A percentile compares a stretch with the other conserved stretches of the same genome.
Conservation (phyloP, 2,797 vertebrate species). For the Halcyon smyrnensis region DNA sequence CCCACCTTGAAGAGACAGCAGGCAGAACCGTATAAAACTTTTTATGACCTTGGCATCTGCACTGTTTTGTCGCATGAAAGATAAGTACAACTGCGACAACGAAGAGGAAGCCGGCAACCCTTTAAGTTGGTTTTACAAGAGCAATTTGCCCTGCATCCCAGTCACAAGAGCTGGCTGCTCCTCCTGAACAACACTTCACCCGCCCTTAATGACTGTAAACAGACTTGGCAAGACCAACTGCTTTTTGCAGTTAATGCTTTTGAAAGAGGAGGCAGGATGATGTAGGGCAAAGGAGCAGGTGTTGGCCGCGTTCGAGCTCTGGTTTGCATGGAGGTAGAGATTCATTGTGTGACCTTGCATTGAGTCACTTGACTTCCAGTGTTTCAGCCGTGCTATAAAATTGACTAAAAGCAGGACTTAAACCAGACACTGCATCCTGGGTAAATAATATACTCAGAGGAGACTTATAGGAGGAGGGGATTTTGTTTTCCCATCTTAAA, state of each 20-base stretch:
- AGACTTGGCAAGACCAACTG: not conserved
- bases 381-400: conserved; percentile 42
- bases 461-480: not conserved
- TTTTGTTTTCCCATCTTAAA: conserved; percentile 30
- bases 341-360: conserved; percentile 54
- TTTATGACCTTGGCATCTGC: conserved; percentile 70
- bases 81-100: conserved; percentile 33
- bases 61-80: conserved; percentile 54
- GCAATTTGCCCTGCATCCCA: not conserved
- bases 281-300: not conserved
- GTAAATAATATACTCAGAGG: conserved; percentile 13
- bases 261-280: conserved; percentile 5
- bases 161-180: not conserved
- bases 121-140: conserved; percentile 18
- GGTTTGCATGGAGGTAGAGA: not conserved
- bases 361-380: conserved; percentile 50
- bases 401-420: conserved; percentile 54
- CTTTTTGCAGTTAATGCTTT: not conserved
- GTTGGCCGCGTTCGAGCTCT: not conserved
- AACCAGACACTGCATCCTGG: conserved; percentile 31
- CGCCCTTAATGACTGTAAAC: not conserved
- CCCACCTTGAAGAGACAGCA: conserved; percentile 73
- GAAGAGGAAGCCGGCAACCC: not conserved
- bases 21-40: conserved; percentile 63
- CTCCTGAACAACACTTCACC: not conserved